A percentile compares a stretch with the other conserved stretches of the same genome.
Evolutionary conservation across 2,113 vertebrate genomes (phyloP).

Genomic region (Marmota flaviventris): DNA sequence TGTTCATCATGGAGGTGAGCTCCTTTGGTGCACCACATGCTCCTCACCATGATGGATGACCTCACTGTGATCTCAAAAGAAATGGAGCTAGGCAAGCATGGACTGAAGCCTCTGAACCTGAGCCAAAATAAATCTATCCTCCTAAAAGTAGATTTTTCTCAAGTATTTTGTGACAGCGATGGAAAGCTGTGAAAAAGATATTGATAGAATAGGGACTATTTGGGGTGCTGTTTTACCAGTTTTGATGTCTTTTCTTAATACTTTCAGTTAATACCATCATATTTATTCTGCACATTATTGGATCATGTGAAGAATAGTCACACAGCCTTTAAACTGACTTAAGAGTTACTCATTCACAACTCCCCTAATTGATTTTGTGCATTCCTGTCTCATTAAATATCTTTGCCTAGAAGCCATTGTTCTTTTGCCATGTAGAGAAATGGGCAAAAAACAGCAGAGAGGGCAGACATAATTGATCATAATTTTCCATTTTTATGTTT

Average conservation of each 20-base stretch:
- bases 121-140: background rate
- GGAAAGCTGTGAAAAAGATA: too few relatives aligned
- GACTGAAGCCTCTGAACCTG: background rate
- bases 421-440: background rate
- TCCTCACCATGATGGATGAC: too few relatives aligned
- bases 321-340: background rate
- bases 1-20: too few relatives aligned
- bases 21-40: background rate
- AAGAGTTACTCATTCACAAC: background rate
- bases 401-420: background rate
- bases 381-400: background rate
- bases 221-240: background rate
- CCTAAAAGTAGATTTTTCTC: too few relatives aligned
- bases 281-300: background rate
- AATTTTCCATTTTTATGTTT: background rate
- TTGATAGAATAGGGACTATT: background rate
- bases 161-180: too few relatives aligned
- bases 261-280: background rate
- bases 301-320: background rate
- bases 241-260: background rate
- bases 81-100: background rate
- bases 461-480: background rate
- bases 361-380: background rate
- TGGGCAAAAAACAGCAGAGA: background rate
- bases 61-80: background rate